Conservation (phyloP, 1,140 invertebrate species). For the Colletes gigas region DNA sequence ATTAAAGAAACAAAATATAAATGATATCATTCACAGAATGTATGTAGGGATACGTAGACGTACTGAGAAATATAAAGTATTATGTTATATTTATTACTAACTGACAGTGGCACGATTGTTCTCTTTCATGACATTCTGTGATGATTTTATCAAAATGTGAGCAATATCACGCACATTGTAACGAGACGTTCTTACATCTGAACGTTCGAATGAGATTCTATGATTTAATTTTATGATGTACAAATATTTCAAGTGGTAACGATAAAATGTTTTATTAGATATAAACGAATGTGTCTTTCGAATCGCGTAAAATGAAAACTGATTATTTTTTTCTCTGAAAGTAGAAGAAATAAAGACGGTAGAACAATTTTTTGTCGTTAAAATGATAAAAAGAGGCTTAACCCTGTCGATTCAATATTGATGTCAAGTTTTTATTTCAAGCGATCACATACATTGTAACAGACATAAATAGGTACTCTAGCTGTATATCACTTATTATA, state of each 20-base stretch:
- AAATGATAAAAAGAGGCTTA: neutral
- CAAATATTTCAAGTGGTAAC: neutral
- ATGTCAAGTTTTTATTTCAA: conserved; percentile 72
- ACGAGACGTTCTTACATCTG: neutral
- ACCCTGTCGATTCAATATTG: conserved; percentile 30
- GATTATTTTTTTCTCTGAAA: neutral
- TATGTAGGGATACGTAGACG: neutral
- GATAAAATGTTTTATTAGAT: neutral
- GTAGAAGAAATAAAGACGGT: neutral
- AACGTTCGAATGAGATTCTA: conserved; percentile 19
- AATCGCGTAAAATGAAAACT: neutral
- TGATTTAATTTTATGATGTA: neutral
- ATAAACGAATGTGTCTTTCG: neutral
- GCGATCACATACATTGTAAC: conserved; percentile 73
- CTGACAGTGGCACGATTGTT: neutral
- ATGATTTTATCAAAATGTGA: neutral
- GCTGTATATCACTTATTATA: conserved; percentile 62
- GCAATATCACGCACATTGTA: no score
- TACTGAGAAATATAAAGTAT: neutral
- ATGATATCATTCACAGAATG: neutral
- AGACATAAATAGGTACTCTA: conserved; percentile 71
- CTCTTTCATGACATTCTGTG: conserved; percentile 11
- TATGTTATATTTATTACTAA: conserved; percentile 12
- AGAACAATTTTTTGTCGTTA: neutral
- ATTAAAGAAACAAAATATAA: neutral